Evolutionary conservation across 2,113 vertebrate species (phyloP), one percentile per base, ranked within the genome.

Genomic region (Sturnira hondurensis): DNA sequence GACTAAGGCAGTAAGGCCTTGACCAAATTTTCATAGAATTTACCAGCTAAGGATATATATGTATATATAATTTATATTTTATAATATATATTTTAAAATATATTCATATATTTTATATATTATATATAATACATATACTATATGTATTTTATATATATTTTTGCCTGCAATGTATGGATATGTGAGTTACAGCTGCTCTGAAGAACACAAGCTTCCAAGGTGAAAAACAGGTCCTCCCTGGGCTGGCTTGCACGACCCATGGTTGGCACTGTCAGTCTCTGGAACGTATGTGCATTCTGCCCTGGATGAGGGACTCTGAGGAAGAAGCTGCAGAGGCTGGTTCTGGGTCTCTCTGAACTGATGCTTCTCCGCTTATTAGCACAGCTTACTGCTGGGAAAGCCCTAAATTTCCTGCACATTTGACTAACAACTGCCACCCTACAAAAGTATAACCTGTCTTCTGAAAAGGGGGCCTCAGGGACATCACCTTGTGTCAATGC

Each of bases 391-490:
- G 15, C 19, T 11, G 26, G 28, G 82, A 17, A 26, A 31, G n/a
- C 16, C 78, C 33, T 5, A 41, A 38, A 36, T 24, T 15, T 10
- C 36, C 47, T 1, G 15, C 0, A 15, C 5, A 19, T 3, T 2
- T 7, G n/a, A 11, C 22, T 17, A 22, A 33, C 45, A 24, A 13
- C 19, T n/a, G 56, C 31, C n/a, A 2, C 16, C 8, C 7, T 13
- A 1, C 1, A 20, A 13, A 8, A 10, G 28, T 2, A 7, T 11
- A 41, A 73, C 63, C 45, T 38, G 38, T 15, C 4, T 17, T 14
- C 54, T 38, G 47, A 16, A n/a, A 17, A 36, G 24, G 2, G 6
- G 65, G 15, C n/a, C 9, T 36, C 0, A 0, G 41, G 1, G 22
- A 43, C 20, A 6, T 31, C 6, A 2, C 26, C 33, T 17, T 13